Conservation (phyloP, 2,797 vertebrate genomes). For the Falco berigora region DNA sequence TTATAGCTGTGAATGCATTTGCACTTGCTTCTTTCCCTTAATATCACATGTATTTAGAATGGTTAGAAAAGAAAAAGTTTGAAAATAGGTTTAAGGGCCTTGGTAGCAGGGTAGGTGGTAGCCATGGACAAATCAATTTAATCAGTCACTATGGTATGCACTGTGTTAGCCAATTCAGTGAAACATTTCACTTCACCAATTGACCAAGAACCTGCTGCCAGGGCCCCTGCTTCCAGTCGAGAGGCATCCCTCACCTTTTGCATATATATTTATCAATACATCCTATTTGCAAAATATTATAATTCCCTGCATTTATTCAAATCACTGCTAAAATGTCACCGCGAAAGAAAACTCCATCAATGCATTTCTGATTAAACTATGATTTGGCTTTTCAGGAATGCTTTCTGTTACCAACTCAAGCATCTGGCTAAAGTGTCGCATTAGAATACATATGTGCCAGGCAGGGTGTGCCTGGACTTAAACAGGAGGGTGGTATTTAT, state of each 20-base stretch:
- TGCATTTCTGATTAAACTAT: not conserved
- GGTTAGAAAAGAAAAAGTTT: not conserved
- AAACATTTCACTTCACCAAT: constrained; percentile 54
- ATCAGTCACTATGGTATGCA: constrained; percentile 59
- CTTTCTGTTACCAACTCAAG: not conserved
- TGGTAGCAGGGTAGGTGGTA: constrained; percentile 10
- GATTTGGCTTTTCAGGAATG: constrained; percentile 7
- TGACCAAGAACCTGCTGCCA: constrained; percentile 53
- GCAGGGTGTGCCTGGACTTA: constrained; percentile 13
- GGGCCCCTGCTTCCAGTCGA: constrained; percentile 24
- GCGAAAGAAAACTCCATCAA: not conserved
- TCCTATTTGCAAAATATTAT: not conserved
- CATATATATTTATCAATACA: not conserved
- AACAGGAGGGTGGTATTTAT: constrained; percentile 48
- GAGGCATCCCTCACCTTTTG: not conserved
- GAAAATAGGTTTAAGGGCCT: constrained; percentile 47
- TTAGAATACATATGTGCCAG: constrained; percentile 24
- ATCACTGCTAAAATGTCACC: not conserved
- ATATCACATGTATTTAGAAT: not conserved
- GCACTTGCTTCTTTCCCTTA: not conserved
- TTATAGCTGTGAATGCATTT: not conserved
- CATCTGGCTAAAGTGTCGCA: not conserved
- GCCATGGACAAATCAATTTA: constrained; percentile 52
- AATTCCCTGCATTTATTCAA: not conserved
- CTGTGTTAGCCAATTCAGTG: constrained; percentile 63